Evolutionary conservation across 1,140 invertebrate genomes (phyloP).

Genomic region (Drosophila kurseongensis): DNA sequence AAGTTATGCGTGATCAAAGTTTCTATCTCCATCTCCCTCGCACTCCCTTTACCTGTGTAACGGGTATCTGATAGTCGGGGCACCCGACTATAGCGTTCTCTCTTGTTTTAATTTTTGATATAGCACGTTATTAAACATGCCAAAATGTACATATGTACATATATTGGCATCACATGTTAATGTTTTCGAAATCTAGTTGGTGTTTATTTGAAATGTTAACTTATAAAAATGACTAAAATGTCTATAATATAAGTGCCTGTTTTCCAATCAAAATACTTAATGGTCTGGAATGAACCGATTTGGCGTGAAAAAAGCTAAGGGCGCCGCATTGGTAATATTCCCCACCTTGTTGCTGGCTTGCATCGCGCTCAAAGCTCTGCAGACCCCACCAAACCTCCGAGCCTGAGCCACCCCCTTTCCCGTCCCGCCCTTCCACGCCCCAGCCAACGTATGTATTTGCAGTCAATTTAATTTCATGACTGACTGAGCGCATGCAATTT

Average conservation of each 20-base stretch:
- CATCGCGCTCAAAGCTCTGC: slow-evolving; percentile 42
- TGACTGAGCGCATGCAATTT: slow-evolving; percentile 83
- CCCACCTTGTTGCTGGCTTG: slow-evolving; percentile 35
- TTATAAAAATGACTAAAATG: not conserved
- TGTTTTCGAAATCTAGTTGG: too few species aligned
- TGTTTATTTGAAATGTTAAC: too few species aligned
- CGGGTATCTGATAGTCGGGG: too few species aligned
- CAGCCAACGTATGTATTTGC: slow-evolving; percentile 72
- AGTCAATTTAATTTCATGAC: slow-evolving; percentile 85
- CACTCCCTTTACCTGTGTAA: too few species aligned
- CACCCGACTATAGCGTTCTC: too few species aligned
- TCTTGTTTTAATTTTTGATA: too few species aligned
- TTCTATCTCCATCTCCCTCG: too few species aligned
- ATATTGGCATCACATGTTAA: too few species aligned
- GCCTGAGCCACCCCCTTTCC: slow-evolving; percentile 9
- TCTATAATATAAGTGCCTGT: not conserved
- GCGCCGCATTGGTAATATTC: slow-evolving; percentile 9
- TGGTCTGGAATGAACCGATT: slow-evolving; percentile 14
- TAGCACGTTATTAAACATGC: too few species aligned
- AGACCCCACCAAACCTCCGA: not conserved
- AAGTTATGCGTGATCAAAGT: too few species aligned
- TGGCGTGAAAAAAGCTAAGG: slow-evolving; percentile 28
- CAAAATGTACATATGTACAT: too few species aligned
- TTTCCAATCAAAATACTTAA: slow-evolving; percentile 31
- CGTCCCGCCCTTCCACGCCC: slow-evolving; percentile 1